Base-by-base conservation (phyloP, 2,113 vertebrate genomes). In the Condylura cristata region DNA sequence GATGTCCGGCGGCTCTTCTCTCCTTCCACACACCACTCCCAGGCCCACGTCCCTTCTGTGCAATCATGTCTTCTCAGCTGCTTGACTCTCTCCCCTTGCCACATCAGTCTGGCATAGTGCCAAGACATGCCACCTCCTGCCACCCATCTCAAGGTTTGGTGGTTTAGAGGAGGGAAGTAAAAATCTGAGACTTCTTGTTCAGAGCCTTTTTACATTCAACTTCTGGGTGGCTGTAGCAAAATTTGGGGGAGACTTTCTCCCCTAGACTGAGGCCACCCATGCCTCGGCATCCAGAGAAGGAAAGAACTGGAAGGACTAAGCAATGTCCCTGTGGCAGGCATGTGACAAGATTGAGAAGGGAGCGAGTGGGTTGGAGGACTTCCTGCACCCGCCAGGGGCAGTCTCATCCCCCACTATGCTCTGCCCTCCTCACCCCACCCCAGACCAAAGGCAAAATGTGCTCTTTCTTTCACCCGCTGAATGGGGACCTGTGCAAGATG, bases 101-200 rank as follows among this genome's bases (percentile, higher is more conserved):
- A 79, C 51, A 6, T 81, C 60, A 81, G 53, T 60, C 48, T 70
- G 72, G 46, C 82, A 26, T 2, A 65, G 24, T 66, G 66, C 93
- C 85, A 90, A 87, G 66, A 60, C 85, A n/a, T 81, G 91, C 24
- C 32, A 44, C 39, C 28, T 95, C 81, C 92, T 95, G 76, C 53
- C 76, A 11, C 46, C 10, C 26, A 12, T 56, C n/a, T 89, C 56
- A 74, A 34, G 46, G 63, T 56, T 61, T 86, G 51, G 12, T 60
- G 39, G 34, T 84, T 93, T 56, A 70, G 16, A 89, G 60, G 24
- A 88, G 53, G 26, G 24, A 75, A 71, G 60, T 63, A 80, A 76
- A 79, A 74, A 58, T 61, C 30, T 37, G 22, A 87, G 76, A n/a
- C 30, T 86, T 48, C 70, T 74, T 39, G 5, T 5, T 2, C 1